Evolutionary conservation across 37 sponge, comb jelly and placozoan genomes (phyloP).

Genomic region (Spongilla lacustris): DNA sequence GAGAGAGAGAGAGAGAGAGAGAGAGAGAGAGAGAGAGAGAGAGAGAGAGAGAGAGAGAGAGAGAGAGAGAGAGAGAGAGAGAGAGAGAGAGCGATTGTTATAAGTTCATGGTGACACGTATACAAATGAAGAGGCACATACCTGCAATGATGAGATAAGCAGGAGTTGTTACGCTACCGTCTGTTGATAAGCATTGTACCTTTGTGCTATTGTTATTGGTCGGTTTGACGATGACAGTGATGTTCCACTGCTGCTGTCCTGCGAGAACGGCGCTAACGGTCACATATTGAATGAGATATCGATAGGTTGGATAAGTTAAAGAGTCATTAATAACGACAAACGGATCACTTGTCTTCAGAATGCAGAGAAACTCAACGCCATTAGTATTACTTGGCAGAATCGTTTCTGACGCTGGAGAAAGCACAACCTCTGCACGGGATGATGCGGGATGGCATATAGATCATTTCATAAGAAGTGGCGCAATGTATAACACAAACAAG

Average conservation of each 20-base stretch:
- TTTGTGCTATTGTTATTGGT: neutral
- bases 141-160: neutral
- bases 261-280: neutral
- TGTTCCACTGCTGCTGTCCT: neutral
- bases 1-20: too few relatives aligned
- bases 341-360: neutral
- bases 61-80: too few relatives aligned
- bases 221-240: neutral
- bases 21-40: too few relatives aligned
- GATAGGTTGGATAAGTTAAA: neutral
- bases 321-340: neutral
- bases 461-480: too few relatives aligned
- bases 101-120: neutral
- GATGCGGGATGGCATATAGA: too few relatives aligned
- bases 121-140: neutral
- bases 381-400: neutral
- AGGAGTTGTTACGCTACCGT: neutral
- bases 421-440: neutral
- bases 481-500: too few relatives aligned
- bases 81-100: too few relatives aligned
- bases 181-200: neutral
- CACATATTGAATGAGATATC: neutral
- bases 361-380: neutral
- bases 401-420: neutral
- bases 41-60: too few relatives aligned